Percentiles rank a stretch among this genome's conserved stretches.
Conservation (phyloP, 2,888 invertebrate genomes). For the Drosophila anomalata region DNA sequence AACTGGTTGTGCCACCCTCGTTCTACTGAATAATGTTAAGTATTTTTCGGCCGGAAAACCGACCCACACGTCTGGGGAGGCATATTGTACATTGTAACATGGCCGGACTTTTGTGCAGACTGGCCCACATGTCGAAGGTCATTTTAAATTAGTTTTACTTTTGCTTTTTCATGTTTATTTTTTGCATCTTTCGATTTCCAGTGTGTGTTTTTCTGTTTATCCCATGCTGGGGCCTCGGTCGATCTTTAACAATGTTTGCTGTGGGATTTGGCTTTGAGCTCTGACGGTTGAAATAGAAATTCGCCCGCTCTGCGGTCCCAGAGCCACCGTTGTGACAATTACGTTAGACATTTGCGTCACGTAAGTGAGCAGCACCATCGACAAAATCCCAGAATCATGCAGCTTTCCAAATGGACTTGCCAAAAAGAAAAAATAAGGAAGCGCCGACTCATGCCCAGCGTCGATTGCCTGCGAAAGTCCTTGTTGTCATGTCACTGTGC, state of each 20-base stretch:
- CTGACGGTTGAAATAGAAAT: conserved; percentile 28
- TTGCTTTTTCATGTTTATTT: conserved; percentile 17
- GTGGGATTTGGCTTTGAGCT: conserved; percentile 54
- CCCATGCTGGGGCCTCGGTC: conserved; percentile 27
- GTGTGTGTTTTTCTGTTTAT: neutral
- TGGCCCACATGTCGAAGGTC: conserved; percentile 61
- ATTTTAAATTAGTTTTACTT: conserved; percentile 74
- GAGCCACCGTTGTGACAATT: conserved; percentile 67
- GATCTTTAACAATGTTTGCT: conserved; percentile 47
- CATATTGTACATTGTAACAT: conserved; percentile 41
- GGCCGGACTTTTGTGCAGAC: conserved; percentile 54
- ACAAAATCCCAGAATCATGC: conserved; percentile 59
- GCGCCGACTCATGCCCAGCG: conserved; percentile 61
- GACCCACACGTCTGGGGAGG: conserved; percentile 34
- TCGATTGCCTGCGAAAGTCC: conserved; percentile 34
- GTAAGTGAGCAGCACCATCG: conserved; percentile 45
- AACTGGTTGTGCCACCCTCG: conserved; percentile 35
- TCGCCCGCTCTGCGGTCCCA: conserved; percentile 21
- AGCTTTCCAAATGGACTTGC: conserved; percentile 14
- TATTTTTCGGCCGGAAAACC: conserved; percentile 43
- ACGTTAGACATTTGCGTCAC: conserved; percentile 72
- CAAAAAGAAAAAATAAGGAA: conserved; percentile 21
- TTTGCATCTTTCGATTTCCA: conserved; percentile 16
- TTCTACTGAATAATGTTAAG: conserved; percentile 53
- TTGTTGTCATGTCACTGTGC: conserved; percentile 61